Evolutionary conservation across 2,888 invertebrate genomes (phyloP).

Genomic region (Ischnura elegans): DNA sequence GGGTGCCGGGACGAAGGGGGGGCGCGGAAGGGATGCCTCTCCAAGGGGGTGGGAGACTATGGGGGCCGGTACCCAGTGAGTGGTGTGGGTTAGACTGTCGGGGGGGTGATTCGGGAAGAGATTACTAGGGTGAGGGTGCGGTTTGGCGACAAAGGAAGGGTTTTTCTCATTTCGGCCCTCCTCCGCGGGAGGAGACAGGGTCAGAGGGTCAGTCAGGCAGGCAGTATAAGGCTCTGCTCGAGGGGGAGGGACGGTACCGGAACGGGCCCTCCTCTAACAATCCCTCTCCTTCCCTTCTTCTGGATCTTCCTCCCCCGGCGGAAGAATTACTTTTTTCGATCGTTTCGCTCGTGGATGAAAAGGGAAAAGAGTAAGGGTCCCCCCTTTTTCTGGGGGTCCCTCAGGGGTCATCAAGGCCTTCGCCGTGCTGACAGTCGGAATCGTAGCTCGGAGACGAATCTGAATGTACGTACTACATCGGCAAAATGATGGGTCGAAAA

Average conservation of each 20-base stretch:
- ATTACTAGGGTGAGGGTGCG: constrained; percentile 32
- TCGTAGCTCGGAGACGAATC: too few relatives aligned
- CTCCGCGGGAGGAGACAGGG: neutral
- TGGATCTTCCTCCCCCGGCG: too few relatives aligned
- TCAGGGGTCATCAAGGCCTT: too few relatives aligned
- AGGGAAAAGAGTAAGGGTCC: neutral
- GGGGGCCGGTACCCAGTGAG: neutral
- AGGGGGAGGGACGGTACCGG: neutral
- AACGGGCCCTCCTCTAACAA: too few relatives aligned
- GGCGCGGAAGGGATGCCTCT: neutral
- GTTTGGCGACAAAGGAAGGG: constrained; percentile 40
- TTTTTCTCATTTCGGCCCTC: neutral
- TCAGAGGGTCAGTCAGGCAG: constrained; percentile 32
- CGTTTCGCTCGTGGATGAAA: neutral
- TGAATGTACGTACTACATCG: too few relatives aligned
- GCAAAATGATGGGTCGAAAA: too few relatives aligned
- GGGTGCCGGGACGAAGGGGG: neutral
- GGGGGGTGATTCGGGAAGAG: constrained; percentile 19
- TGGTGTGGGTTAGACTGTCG: neutral
- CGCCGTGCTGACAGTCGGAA: neutral
- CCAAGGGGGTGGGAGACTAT: neutral
- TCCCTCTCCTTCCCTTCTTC: neutral
- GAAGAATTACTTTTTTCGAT: constrained; percentile 2
- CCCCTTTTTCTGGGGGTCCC: neutral
- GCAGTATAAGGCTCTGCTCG: neutral